Conservation (phyloP, 2,113 vertebrate species). For the Reinhardtius hippoglossoides region DNA sequence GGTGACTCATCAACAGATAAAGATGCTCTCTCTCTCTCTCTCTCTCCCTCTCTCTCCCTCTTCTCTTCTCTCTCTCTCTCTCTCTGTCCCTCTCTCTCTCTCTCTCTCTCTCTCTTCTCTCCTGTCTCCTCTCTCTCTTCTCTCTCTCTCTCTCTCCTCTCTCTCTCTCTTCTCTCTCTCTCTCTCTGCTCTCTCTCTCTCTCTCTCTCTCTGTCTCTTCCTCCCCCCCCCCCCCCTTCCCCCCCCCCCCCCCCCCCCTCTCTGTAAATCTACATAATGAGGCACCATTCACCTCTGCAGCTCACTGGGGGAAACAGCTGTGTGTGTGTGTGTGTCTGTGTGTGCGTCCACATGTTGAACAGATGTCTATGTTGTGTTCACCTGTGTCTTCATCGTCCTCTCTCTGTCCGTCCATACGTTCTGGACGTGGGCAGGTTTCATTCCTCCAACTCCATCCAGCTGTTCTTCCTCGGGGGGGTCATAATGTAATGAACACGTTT, state of each 20-base stretch:
- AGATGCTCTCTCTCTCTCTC: neutral
- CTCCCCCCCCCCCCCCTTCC: too few species aligned
- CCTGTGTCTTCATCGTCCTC: neutral
- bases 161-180: neutral
- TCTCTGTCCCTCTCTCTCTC: neutral
- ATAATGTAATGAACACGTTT: too few species aligned
- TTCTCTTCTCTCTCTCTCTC: neutral
- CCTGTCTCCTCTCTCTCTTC: neutral
- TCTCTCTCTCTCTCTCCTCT: neutral
- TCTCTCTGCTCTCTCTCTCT: neutral
- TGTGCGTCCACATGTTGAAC: conserved; percentile 12
- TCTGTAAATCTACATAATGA: conserved; percentile 18
- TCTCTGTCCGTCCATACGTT: neutral
- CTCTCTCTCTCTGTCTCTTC: neutral
- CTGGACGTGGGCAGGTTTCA: too few species aligned
- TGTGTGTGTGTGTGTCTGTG: too few species aligned
- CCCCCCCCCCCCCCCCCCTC: too few species aligned
- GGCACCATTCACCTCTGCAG: conserved; percentile 29
- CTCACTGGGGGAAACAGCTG: neutral
- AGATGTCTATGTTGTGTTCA: neutral
- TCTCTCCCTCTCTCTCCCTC: neutral
- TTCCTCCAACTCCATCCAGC: too few species aligned
- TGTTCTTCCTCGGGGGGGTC: too few species aligned
- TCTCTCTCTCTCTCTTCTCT: neutral
- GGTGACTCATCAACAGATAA: conserved; percentile 46